Conservation (phyloP, 2,797 vertebrate species). For the Poecilia gillii region DNA sequence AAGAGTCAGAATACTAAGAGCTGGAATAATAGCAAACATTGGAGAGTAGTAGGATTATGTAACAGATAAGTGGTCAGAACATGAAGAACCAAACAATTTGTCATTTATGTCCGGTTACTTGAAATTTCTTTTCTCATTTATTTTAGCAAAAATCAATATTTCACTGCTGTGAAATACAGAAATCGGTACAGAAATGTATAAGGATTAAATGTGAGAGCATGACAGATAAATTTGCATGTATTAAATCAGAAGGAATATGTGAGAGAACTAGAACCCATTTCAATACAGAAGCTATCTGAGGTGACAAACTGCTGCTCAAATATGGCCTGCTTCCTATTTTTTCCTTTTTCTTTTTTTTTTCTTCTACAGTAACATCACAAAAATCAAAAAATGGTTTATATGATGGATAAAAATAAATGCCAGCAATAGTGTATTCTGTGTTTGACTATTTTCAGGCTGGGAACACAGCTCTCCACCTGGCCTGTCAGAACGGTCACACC, state of each 20-base stretch:
- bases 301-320: no score
- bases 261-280: not conserved
- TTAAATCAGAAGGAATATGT: not conserved
- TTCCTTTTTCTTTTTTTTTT: not conserved
- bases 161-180: not conserved
- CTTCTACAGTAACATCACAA: not conserved
- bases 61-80: not conserved
- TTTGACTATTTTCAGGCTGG: constrained; percentile 82
- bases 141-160: not conserved
- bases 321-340: not conserved
- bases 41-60: not conserved
- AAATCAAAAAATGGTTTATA: not conserved
- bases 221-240: not conserved
- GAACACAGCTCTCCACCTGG: constrained; percentile 93
- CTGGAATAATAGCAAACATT: not conserved
- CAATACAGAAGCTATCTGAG: not conserved
- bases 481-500: constrained; percentile 94
- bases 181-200: not conserved
- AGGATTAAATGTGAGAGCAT: not conserved
- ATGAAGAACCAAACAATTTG: not conserved
- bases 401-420: not conserved
- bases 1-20: not conserved
- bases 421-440: not conserved
- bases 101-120: not conserved
- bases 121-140: not conserved